Percentiles rank a stretch among this genome's conserved stretches.
Evolutionary conservation across 1,140 invertebrate genomes (phyloP).

Genomic region (Plodia interpunctella): DNA sequence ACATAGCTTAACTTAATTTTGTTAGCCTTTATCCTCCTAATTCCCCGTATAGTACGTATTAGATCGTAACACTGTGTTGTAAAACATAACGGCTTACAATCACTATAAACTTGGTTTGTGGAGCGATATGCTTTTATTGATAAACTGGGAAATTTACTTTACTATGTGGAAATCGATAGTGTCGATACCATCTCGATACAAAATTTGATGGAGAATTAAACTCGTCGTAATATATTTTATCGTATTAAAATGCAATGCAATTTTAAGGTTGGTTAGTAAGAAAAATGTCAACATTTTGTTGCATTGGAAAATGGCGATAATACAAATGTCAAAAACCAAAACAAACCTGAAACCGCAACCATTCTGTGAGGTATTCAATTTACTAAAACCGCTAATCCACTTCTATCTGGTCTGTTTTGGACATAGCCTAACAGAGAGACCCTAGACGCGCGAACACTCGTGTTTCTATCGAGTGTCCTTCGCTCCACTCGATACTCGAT

Average conservation of each 20-base stretch:
- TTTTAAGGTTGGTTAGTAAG: too few relatives aligned
- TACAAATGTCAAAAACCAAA: not conserved
- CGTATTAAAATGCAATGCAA: too few relatives aligned
- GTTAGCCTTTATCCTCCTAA: not conserved
- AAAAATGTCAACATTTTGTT: too few relatives aligned
- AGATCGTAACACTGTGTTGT: not conserved
- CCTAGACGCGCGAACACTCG: slow-evolving; percentile 33
- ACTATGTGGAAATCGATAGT: not conserved
- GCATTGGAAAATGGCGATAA: too few relatives aligned
- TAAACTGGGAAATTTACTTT: slow-evolving; percentile 3
- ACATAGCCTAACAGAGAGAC: slow-evolving; percentile 31
- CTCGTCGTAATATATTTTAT: too few relatives aligned
- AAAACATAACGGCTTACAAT: not conserved
- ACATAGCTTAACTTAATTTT: too few relatives aligned
- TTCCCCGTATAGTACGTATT: not conserved
- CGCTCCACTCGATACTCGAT: slow-evolving; percentile 43
- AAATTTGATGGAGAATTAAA: too few relatives aligned
- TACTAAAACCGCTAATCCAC: slow-evolving; percentile 31
- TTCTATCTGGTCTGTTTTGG: slow-evolving; percentile 34
- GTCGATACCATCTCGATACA: not conserved
- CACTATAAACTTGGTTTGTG: slow-evolving; percentile 4
- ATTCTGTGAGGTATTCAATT: slow-evolving; percentile 38
- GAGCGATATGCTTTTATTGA: slow-evolving; percentile 6
- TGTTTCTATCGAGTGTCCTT: slow-evolving; percentile 33
- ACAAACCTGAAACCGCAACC: slow-evolving; percentile 14